Base-by-base conservation (phyloP, 2,797 vertebrate genomes). In the Chloroceryle amazona region DNA sequence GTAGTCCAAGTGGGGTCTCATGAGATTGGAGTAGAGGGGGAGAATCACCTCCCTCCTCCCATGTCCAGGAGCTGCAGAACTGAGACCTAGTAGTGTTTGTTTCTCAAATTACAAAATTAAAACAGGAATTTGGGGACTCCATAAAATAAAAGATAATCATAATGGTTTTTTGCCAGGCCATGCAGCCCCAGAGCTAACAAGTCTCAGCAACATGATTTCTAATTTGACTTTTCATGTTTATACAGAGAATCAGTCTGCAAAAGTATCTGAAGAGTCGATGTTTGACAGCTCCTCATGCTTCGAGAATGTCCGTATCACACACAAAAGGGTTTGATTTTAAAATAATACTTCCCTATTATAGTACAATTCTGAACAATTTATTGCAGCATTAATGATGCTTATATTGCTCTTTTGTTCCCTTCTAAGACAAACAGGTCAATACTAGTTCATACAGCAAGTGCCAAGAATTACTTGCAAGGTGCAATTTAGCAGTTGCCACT, bases 371-470 rank as follows among this genome's bases (percentile, higher is more conserved):
- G 17, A 90, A 58, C 35, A 73, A 63, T 79, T 90, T 68, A 78
- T 49, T 80, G 29, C 29, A 84, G 86, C 89, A 93, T 37, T 76
- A 76, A 73, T 29, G 39, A 62, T 39, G 23, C 52, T 90, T 70
- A 79, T 35, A 31, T 12, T 10, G 42, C 28, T 88, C 42, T 71
- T 81, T 44, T 1, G 0, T 31, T 74, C 74, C 49, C 14, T 35
- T 72, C 7, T 55, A 51, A 76, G 55, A 84, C 57, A 61, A 96
- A 35, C 39, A 73, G 41, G 70, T 44, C 78, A 72, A 70, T 20
- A 47, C 10, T 10, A 88, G 29, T 25, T 86, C 66, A 42, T 11
- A 42, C 8, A 47, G 13, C 11, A 60, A 42, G 58, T 9, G 52
- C 23, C 55, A 71, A 63, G 29, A 47, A 79, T 73, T 55, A 39